Base-by-base conservation (phyloP, 2,888 invertebrate species). In the Invenusta paracnida region DNA sequence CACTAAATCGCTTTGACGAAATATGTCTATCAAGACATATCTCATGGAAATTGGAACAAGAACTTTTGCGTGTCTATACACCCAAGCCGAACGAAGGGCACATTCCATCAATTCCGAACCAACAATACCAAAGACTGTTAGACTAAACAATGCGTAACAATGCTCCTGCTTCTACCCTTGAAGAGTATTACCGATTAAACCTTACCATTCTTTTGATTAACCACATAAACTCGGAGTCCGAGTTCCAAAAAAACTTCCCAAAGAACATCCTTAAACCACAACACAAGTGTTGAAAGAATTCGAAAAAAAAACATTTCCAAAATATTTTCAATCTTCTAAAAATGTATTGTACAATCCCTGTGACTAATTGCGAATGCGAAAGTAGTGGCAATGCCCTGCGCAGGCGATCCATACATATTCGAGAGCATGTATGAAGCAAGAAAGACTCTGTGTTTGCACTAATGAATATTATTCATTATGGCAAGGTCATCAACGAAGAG, bases 81-180 rank as follows among this genome's bases (percentile, higher is more conserved):
- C 11, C 17, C 27, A 73, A 5, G 73, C 17, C 11, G 23, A n/a
- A 5, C 73, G 73, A 5, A n/a, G 5, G 73, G 73, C 25, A 73
- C 25, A 5, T 73, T 5, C 73, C 25, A 23, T 73, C 11, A 73
- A 73, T 25, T 23, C 25, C 73, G 73, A 73, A 25, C 11, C 73
- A 23, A 23, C 27, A 5, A 11, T 48, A 11, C 48, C 48, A 17
- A 48, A 17, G 17, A 48, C 25, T 73, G 73, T 73, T 23, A 23
- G 73, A n/a, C 73, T 23, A 23, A 73, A 73, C 5, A 73, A 73
- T 73, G 73, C 73, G 73, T 13, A 73, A 23, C 73, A 73, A 73
- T 73, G 73, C 25, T 73, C 73, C 73, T n/a, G 73, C 73, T n/a
- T 2, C 11, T 5, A 73, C 73, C 11, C 73, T 23, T 23, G 73